Evolutionary conservation across 2,113 vertebrate genomes (phyloP), one percentile per base, ranked within the genome.

Genomic region (Pterocles burchelli): DNA sequence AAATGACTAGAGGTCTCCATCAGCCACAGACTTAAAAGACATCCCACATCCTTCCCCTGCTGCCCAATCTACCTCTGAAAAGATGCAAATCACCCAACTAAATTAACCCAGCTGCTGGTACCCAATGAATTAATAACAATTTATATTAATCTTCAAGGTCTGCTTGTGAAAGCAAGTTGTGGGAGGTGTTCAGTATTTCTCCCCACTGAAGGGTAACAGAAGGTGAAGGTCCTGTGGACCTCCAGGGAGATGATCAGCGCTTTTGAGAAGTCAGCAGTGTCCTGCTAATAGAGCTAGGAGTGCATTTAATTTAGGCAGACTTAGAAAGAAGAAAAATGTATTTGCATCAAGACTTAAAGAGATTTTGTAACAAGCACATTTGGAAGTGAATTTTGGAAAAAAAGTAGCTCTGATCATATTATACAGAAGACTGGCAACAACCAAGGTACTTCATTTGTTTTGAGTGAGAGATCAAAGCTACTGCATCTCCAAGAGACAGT

Each of bases 381-480:
- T 72, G 24, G 67, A 85, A 85, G 58, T 43, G 17, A 59, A 76
- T 73, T 67, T 68, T 55, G 78, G 43, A 45, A 76, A 84, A 77
- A 63, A 26, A 46, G 15, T 31, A 88, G 48, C 45, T 80, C 41
- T 59, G 43, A 45, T 59, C 16, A 67, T 26, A 77, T 22, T 22
- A 73, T 31, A 81, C 71, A 83, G 73, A 79, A 41, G 45, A 65
- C 74, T 70, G 67, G 48, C 65, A 95, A 86, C 41, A 92, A 36
- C 26, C 48, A 86, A 52, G 61, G 14, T 46, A 33, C 9, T 72
- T 82, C 26, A 72, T 58, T 90, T 87, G 73, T 84, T 93, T 63
- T 22, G 51, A 92, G 83, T 21, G 43, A 94, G 51, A 94, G 63
- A 93, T 66, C 80, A 89, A 93, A 96, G 90, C 45, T 51, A 46